Base-by-base conservation (phyloP, 2,888 invertebrate genomes). In the Netelia virgata region DNA sequence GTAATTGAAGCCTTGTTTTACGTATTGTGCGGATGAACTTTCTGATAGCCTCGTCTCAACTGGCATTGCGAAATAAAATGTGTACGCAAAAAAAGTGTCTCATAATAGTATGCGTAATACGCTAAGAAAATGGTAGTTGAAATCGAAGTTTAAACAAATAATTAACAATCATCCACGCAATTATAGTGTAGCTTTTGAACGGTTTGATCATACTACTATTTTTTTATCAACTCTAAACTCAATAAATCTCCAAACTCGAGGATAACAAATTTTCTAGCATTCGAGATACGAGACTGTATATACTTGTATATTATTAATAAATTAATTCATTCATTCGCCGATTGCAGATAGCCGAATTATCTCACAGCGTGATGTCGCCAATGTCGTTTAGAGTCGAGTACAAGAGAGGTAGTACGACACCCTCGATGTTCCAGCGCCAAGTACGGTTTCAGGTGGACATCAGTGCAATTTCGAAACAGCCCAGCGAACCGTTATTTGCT, bases 331-430 rank as follows among this genome's bases (percentile, higher is more conserved):
- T 78, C 72, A 57, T 68, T 80, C 88, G 84, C 8, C 69, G 64
- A 64, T 94, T 94, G 3, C 94, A 98, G 98, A 98, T 99, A 96
- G 97, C 98, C 16, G 98, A 99, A 94, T 94, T 99, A 90, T 98
- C 98, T 66, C 99, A 99, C 94, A 99, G 98, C 91, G 99, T 99
- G n/a, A 96, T 98, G 43, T 98, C 98, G 86, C 99, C 99, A 69
- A 98, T 98, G 96, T 98, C 99, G 53, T 99, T 99, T 94, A 96
- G 98, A 76, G 99, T 99, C 82, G 99, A 99, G 93, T 99, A 99
- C 94, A 98, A 98, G 92, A 95, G 99, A 69, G 98, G 97, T 20
- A 97, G 97, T 63, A 97, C 98, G 87, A 98, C 98, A 76, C 98
- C 98, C 23, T 98, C 98, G 85, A 98, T 99, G 97, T 99, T 99